Base-by-base conservation (phyloP, 2,888 invertebrate genomes). In the Ormyrus rosae region DNA sequence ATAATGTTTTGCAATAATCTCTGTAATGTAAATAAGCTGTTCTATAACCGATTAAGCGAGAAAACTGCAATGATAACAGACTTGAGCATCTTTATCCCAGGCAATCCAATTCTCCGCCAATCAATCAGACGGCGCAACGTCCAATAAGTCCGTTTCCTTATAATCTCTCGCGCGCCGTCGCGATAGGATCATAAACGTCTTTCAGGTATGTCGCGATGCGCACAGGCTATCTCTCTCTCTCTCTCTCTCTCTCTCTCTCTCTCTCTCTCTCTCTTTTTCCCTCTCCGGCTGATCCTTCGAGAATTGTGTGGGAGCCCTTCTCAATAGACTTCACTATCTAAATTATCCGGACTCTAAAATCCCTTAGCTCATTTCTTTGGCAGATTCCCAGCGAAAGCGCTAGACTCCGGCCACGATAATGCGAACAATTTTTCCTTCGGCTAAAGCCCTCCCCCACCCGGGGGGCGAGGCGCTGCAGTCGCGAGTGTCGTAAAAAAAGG, bases 331-430 rank as follows among this genome's bases (percentile, higher is more conserved):
- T 46, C 51, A 45, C 69, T 79, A 80, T 74, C 74, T 74, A 70
- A 80, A 80, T 80, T 80, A 80, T 74, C 79, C 79, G 79, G 69
- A 69, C 69, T 72, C 64, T 48, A 64, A 64, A 80, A 80, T 74
- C 69, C 79, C 74, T 74, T 69, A 70, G 64, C 79, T 80, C 74
- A 64, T 79, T 80, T 74, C 79, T 80, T 80, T 70, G 79, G 79
- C 74, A 74, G 74, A 80, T 80, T 63, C 64, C 61, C 73, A 69
- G 72, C 55, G 55, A 51, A 50, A 64, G 53, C 61, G 51, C 48
- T 61, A 60, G 56, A 51, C 11, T 60, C 63, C 69, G 53, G 68
- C 75, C 13, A 53, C 61, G 79, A 80, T 80, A 80, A 80, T 74
- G 70, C 74, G 74, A 70, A 70, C 74, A 74, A 74, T 80, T 71